phyloP scores from a whole-genome alignment of 2,113 vertebrate species.

The Danionella cerebrum region DNA sequence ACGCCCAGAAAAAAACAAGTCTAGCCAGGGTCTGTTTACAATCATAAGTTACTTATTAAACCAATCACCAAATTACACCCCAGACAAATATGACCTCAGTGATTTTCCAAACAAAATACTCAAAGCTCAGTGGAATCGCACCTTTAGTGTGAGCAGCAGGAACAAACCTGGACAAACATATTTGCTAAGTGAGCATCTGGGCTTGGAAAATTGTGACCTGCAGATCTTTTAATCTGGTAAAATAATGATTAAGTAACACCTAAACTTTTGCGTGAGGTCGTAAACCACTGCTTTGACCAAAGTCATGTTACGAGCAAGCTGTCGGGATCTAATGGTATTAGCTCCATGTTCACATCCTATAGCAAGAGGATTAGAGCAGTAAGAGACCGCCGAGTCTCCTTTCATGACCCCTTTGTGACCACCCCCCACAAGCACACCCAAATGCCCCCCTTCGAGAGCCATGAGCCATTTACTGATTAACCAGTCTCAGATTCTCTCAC shows the following conservation, averaged over 20 bases:
- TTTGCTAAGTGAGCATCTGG: background rate
- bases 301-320: background rate
- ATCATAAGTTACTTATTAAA: too few relatives aligned
- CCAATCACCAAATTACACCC: too few relatives aligned
- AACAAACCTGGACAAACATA: background rate
- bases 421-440: background rate
- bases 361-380: background rate
- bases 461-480: constrained; percentile 8
- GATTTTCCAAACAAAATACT: background rate
- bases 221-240: background rate
- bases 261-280: background rate
- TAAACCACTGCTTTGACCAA: background rate
- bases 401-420: background rate
- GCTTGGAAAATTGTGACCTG: background rate
- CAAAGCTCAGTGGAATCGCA: background rate
- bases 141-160: background rate
- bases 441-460: background rate
- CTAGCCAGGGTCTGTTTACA: background rate
- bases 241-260: background rate
- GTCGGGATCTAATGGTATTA: constrained; percentile 8
- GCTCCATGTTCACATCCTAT: background rate
- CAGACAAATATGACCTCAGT: background rate
- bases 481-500: background rate
- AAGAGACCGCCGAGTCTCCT: background rate
- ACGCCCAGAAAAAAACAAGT: background rate